Evolutionary conservation across 1,140 invertebrate genomes (phyloP).

Genomic region (Acyrthosiphon pisum): DNA sequence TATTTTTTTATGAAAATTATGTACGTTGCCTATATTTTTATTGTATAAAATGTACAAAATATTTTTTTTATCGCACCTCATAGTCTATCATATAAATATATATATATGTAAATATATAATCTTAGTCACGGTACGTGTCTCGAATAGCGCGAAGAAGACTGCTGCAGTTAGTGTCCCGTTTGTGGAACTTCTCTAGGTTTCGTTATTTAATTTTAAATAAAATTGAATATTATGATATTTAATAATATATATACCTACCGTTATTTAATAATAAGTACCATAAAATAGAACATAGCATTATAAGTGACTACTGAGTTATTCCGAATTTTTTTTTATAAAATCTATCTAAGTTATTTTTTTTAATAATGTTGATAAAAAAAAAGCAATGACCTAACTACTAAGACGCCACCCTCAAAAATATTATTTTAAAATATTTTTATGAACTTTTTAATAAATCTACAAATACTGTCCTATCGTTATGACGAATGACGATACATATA

Average conservation of each 20-base stretch:
- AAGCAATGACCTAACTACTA: not conserved
- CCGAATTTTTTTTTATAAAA: not conserved
- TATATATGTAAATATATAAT: not conserved
- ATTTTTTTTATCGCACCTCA: not conserved
- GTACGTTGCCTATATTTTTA: not conserved
- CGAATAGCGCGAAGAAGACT: not conserved
- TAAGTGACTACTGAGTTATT: not conserved
- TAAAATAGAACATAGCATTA: not conserved
- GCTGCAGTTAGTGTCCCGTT: not conserved
- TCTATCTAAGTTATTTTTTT: not conserved
- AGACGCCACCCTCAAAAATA: not conserved
- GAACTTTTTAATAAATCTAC: not conserved
- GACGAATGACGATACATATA: not conserved
- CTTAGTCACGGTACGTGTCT: not conserved
- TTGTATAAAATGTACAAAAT: not conserved
- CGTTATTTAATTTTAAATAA: not conserved
- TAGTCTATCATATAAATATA: not conserved
- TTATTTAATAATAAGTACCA: not conserved
- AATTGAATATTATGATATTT: not conserved
- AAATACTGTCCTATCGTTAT: not conserved
- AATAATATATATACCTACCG: too few relatives aligned
- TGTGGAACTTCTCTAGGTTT: not conserved
- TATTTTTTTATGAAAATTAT: not conserved
- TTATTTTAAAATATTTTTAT: not conserved
- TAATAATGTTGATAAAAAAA: not conserved